Percentiles rank a stretch among this genome's conserved stretches.
These are phyloP conservation scores for Falcaria lacertinaria DNA, from an alignment of 2,888 invertebrate genomes.

Conservation along the genomic window DNA sequence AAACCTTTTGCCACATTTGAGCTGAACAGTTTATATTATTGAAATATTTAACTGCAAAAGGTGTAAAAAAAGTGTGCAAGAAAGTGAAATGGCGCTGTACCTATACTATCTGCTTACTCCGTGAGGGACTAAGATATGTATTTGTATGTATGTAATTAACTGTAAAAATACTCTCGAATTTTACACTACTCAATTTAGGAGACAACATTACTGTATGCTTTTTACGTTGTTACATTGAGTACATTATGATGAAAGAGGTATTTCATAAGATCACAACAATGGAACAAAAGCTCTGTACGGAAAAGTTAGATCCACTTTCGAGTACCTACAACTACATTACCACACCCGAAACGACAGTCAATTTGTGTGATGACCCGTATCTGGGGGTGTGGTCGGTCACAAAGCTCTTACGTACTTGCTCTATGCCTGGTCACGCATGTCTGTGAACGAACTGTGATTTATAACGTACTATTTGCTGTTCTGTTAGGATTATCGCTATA, in stretches of 20 bases:
- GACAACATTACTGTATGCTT: too few relatives aligned
- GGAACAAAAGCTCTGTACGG: background rate
- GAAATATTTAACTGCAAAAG: too few relatives aligned
- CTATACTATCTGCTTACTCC: too few relatives aligned
- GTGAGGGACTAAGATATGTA: too few relatives aligned
- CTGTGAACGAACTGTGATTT: background rate
- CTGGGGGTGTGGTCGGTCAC: slow-evolving; percentile 32
- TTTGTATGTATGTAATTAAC: too few relatives aligned
- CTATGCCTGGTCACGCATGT: slow-evolving; percentile 7
- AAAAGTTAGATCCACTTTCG: slow-evolving; percentile 19
- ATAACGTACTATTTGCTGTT: background rate
- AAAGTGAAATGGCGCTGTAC: too few relatives aligned
- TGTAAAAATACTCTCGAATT: too few relatives aligned
- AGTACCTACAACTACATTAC: slow-evolving; percentile 13
- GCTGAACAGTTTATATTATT: background rate
- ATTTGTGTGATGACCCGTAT: slow-evolving; percentile 37
- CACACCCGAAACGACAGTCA: slow-evolving; percentile 35
- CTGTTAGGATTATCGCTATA: background rate
- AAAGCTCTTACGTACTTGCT: slow-evolving; percentile 26
- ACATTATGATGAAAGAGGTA: background rate
- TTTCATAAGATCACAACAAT: background rate
- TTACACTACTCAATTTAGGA: too few relatives aligned
- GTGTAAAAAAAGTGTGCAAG: too few relatives aligned
- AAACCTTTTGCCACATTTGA: background rate
- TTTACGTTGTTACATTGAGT: too few relatives aligned